Base-by-base conservation (phyloP, 2,797 vertebrate genomes). In the Helicolenus hilgendorfi region DNA sequence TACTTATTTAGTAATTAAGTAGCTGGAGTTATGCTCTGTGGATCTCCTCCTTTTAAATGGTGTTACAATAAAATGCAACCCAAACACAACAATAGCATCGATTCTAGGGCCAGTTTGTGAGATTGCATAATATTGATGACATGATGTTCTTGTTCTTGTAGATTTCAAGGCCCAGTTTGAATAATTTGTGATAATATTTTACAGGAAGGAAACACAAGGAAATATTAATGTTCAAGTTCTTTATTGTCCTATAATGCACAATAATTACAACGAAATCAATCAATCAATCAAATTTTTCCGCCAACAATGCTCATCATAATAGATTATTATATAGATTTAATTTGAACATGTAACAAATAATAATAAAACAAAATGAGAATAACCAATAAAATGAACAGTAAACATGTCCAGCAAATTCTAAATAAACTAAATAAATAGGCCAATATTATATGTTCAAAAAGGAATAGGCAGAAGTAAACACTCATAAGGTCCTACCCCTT, bases 281-380 rank as follows among this genome's bases (percentile, higher is more conserved):
- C n/a, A n/a, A n/a, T n/a, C n/a, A n/a, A 2, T 13, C 41, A 45
- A 53, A 53, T 53, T n/a, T 0, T 20, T 10, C 2, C 11, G 0
- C 20, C 24, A 60, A 26, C 2, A 58, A 26, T 4, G 56, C 24
- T 58, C 56, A 3, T 3, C 22, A 0, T 45, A 45, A 15, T 18
- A 45, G 41, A 45, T 45, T 45, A 45, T 41, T 15, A 41, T 41
- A 41, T 15, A 41, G 5, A 15, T 41, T 41, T 41, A 41, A 41
- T 41, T 41, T 5, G 0, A 41, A 41, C 14, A 41, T 41, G 18
- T 49, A 20, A 49, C 18, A 49, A 18, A 18, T 49, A 49, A 49
- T 49, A 49, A 49, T 18, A 49, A 49, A 49, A 49, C 45, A 49
- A 49, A 49, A 20, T 7, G 45, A 49, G 18, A 49, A 49, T 49